A percentile compares a stretch with the other conserved stretches of the same genome.
phyloP scores from a whole-genome alignment of 2,113 vertebrate genomes.

The Pedionomus torquatus region DNA sequence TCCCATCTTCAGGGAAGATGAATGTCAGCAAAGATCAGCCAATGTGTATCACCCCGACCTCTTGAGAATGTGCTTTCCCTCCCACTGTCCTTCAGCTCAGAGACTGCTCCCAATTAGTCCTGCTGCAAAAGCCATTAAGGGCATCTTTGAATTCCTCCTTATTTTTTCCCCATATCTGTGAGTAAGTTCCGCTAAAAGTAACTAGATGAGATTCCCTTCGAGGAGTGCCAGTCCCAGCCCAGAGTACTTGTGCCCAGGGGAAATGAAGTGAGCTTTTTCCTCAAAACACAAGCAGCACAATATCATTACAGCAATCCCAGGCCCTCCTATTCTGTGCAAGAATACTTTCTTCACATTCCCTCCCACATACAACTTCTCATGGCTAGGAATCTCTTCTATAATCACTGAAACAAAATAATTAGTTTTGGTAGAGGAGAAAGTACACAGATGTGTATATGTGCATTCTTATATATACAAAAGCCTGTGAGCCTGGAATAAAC shows the following conservation, averaged over 20 bases:
- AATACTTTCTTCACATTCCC: not conserved
- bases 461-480: not conserved
- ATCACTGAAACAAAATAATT: not conserved
- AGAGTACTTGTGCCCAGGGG: not conserved
- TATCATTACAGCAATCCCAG: not conserved
- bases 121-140: not conserved
- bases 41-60: not conserved
- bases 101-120: not conserved
- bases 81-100: constrained; percentile 37
- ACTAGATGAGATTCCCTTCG: not conserved
- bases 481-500: not conserved
- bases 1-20: constrained; percentile 37
- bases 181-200: not conserved
- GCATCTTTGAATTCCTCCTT: not conserved
- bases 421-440: not conserved
- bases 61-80: not conserved
- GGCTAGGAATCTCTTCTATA: not conserved
- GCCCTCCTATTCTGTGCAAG: not conserved
- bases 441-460: not conserved
- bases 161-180: not conserved
- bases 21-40: constrained; percentile 53
- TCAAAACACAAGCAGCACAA: not conserved
- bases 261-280: not conserved
- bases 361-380: not conserved
- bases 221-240: not conserved